Conservation (phyloP, 2,113 vertebrate genomes). For the Halcyon malimbica region DNA sequence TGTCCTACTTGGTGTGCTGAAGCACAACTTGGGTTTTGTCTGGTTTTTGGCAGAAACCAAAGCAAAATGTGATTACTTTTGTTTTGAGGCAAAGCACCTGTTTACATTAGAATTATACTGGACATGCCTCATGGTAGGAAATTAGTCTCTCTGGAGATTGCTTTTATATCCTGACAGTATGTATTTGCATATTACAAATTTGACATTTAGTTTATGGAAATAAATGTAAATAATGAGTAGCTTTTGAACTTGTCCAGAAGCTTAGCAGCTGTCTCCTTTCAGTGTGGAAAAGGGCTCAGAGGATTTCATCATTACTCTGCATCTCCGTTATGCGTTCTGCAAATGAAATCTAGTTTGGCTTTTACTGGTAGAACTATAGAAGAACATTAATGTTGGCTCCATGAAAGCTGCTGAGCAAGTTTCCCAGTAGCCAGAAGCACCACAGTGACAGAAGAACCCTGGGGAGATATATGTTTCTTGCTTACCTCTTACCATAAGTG, state of each 20-base stretch:
- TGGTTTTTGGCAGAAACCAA: not conserved
- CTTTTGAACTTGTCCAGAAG: not conserved
- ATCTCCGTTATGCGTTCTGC: not conserved
- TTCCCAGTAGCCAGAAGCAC: not conserved
- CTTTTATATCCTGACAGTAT: not conserved
- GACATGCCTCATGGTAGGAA: not conserved
- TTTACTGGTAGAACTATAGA: not conserved
- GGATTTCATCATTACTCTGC: not conserved
- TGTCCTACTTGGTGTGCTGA: not conserved
- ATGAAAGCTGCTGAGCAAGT: not conserved
- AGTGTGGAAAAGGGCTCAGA: not conserved
- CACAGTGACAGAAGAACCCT: not conserved
- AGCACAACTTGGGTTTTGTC: not conserved
- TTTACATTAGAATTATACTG: not conserved
- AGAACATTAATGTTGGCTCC: not conserved
- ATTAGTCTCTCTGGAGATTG: not conserved
- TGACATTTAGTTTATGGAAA: conserved; percentile 2
- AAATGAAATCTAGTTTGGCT: not conserved
- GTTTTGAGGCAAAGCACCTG: not conserved
- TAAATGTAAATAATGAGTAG: conserved; percentile 13
- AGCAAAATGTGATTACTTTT: not conserved
- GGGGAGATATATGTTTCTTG: not conserved
- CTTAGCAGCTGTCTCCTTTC: not conserved
- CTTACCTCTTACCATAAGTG: not conserved
- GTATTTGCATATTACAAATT: conserved; percentile 34